These are phyloP conservation scores for Bellardia pandia DNA, from an alignment of 2,888 invertebrate species.

Conservation along the genomic window DNA sequence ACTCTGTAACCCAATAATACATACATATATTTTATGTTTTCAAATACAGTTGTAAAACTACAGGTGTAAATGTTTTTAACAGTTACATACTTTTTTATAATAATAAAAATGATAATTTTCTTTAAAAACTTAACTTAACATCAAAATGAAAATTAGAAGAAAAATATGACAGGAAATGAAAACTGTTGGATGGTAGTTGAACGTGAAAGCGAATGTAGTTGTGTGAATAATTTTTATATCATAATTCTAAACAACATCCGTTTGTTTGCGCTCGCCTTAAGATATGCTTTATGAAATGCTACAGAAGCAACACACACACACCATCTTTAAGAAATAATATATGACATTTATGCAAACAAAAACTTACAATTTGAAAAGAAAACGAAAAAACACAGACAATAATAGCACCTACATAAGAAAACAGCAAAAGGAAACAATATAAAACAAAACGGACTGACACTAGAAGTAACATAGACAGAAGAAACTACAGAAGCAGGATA, in stretches of 20 bases:
- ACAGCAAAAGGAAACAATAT: slow-evolving; percentile 14
- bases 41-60: too few relatives aligned
- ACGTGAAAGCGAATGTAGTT: background rate
- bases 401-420: slow-evolving; percentile 18
- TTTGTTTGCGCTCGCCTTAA: slow-evolving; percentile 47
- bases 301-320: background rate
- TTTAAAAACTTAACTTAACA: too few relatives aligned
- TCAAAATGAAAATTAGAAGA: background rate
- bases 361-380: slow-evolving; percentile 1
- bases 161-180: slow-evolving; percentile 7
- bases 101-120: too few relatives aligned
- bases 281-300: slow-evolving; percentile 50
- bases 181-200: slow-evolving; percentile 16
- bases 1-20: too few relatives aligned
- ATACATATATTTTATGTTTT: too few relatives aligned
- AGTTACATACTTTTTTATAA: too few relatives aligned
- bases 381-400: background rate
- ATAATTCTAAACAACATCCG: slow-evolving; percentile 53
- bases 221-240: background rate
- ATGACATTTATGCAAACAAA: too few relatives aligned
- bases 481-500: background rate
- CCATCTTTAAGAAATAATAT: background rate
- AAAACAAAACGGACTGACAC: slow-evolving; percentile 20
- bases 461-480: background rate
- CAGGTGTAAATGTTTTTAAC: too few relatives aligned